These are phyloP conservation scores for Phalacrocorax carbo DNA, from an alignment of 2,113 vertebrate species.

Conservation along the genomic window DNA sequence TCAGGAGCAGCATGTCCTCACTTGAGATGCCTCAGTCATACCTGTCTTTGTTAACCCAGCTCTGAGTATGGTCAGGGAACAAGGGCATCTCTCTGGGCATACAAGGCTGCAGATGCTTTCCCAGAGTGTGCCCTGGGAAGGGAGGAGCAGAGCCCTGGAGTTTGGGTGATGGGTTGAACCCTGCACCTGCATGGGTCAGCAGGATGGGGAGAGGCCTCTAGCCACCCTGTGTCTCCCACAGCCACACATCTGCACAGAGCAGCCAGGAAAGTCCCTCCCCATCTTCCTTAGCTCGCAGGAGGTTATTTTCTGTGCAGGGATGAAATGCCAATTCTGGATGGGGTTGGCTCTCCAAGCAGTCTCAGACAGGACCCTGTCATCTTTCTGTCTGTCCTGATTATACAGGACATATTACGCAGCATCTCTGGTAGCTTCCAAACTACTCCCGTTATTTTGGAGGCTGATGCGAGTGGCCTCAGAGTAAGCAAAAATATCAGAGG, in stretches of 20 bases:
- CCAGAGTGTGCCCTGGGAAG: background rate
- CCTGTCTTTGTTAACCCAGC: background rate
- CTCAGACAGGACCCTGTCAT: background rate
- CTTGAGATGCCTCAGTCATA: background rate
- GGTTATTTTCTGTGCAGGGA: background rate
- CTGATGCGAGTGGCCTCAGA: background rate
- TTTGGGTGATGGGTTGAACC: background rate
- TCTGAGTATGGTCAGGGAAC: background rate
- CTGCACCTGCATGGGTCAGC: background rate
- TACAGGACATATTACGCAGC: background rate
- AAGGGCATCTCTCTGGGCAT: no score
- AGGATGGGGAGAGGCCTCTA: rapidly evolving
- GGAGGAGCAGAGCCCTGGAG: background rate
- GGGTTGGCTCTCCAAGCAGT: background rate
- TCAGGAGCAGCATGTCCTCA: background rate
- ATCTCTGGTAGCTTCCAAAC: background rate
- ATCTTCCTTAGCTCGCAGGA: background rate
- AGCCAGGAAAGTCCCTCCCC: background rate
- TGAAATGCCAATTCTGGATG: background rate
- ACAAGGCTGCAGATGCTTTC: background rate
- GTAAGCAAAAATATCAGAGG: background rate
- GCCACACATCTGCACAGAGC: background rate
- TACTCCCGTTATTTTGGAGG: background rate
- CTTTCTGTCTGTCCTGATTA: background rate
- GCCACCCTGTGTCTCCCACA: no score